A percentile compares a stretch with the other conserved stretches of the same genome.
phyloP scores from a whole-genome alignment of 2,797 vertebrate genomes.

The Neoniphon sammara region DNA sequence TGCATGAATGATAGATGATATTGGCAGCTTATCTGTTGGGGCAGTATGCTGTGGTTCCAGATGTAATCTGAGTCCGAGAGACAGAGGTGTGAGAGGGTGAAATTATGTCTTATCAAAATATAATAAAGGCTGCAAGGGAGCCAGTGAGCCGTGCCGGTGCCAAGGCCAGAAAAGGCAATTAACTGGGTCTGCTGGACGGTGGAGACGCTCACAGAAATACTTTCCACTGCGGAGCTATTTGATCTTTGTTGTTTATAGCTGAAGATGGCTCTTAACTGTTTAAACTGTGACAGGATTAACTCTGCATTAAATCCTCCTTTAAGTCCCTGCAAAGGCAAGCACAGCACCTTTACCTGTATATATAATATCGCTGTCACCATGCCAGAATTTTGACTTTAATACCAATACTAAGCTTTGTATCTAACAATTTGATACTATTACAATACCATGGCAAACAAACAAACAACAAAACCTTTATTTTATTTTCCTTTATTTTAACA shows the following conservation, averaged over 20 bases:
- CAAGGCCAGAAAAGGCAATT: slow-evolving; percentile 10
- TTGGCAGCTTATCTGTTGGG: neutral
- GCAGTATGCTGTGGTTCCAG: slow-evolving; percentile 1
- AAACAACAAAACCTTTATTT: too few relatives aligned
- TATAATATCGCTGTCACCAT: too few relatives aligned
- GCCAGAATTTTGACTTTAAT: too few relatives aligned
- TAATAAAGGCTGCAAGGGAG: slow-evolving; percentile 9
- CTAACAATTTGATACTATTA: too few relatives aligned
- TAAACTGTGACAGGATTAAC: neutral
- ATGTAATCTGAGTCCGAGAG: slow-evolving; percentile 4
- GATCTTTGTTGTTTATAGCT: neutral
- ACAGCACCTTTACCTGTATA: too few relatives aligned
- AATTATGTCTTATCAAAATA: slow-evolving; percentile 31
- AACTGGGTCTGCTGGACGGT: slow-evolving; percentile 5
- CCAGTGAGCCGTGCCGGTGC: neutral
- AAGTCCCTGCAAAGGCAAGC: too few relatives aligned
- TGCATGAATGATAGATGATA: neutral
- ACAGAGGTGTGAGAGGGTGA: slow-evolving; percentile 11
- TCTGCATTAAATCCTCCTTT: too few relatives aligned
- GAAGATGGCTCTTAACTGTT: neutral
- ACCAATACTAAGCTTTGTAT: too few relatives aligned
- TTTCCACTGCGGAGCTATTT: neutral
- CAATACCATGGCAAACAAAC: too few relatives aligned
- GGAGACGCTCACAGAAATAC: slow-evolving; percentile 1
- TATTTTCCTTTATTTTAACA: too few relatives aligned